These are phyloP conservation scores for Ambastaia sidthimunki DNA, from an alignment of 2,797 vertebrate species.

Conservation along the genomic window DNA sequence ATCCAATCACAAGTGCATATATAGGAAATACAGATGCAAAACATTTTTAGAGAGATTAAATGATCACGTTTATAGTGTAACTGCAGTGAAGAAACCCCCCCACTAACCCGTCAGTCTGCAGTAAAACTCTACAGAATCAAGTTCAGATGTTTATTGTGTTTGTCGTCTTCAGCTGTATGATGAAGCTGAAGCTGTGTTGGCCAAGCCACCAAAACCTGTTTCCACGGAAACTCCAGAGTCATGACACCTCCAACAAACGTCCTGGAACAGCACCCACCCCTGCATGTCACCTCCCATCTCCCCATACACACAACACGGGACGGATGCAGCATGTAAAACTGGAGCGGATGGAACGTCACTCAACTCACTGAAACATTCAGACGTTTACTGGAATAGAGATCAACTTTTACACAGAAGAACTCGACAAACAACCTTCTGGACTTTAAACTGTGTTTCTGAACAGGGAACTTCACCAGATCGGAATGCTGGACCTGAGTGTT, in stretches of 20 bases:
- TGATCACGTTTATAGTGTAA: no score
- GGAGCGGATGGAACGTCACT: neutral
- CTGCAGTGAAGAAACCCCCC: no score
- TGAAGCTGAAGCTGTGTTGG: conserved; percentile 86
- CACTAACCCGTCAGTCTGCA: no score
- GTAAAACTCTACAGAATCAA: no score
- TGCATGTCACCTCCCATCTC: neutral
- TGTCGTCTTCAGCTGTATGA: conserved; percentile 81
- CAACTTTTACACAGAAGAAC: neutral
- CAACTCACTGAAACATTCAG: conserved; percentile 18
- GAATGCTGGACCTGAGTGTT: neutral
- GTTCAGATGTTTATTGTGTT: neutral
- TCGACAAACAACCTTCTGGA: neutral
- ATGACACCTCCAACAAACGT: conserved; percentile 67
- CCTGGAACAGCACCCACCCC: neutral
- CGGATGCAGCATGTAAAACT: neutral
- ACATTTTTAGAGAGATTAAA: no score
- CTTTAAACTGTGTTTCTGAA: neutral
- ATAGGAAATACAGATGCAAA: no score
- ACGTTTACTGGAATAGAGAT: neutral
- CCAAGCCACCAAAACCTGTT: conserved; percentile 70
- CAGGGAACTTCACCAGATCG: conserved; percentile 7
- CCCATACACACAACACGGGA: neutral
- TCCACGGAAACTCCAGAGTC: conserved; percentile 72
- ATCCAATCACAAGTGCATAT: no score